These are phyloP conservation scores for Ochropleura leucogaster DNA, from an alignment of 2,888 invertebrate species.

Conservation along the genomic window DNA sequence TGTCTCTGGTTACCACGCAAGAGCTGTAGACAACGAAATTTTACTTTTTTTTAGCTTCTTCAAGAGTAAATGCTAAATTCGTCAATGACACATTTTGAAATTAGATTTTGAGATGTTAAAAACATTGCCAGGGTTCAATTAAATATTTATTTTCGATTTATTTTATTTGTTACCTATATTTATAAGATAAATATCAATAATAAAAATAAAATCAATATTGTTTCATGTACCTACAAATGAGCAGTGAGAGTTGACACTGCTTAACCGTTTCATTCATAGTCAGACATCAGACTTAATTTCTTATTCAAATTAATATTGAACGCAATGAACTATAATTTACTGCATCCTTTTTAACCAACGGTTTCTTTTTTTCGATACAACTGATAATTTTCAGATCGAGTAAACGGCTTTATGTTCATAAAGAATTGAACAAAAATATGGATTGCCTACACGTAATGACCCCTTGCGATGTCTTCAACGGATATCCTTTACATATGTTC, in stretches of 20 bases:
- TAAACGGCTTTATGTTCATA: conserved; percentile 60
- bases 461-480: conserved; percentile 79
- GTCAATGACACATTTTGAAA: conserved; percentile 12
- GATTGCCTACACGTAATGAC: conserved; percentile 82
- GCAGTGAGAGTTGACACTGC: conserved; percentile 8
- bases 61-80: conserved; percentile 17
- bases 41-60: conserved; percentile 10
- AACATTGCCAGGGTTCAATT: background rate
- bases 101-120: conserved; percentile 17
- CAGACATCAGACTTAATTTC: background rate
- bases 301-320: conserved; percentile 18
- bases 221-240: conserved; percentile 10
- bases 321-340: conserved; percentile 52
- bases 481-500: conserved; percentile 86
- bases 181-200: background rate
- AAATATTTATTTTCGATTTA: background rate
- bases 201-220: conserved; percentile 16
- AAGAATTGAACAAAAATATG: conserved; percentile 71
- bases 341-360: conserved; percentile 43
- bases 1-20: conserved; percentile 35
- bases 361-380: conserved; percentile 49
- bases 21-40: conserved; percentile 6
- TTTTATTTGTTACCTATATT: background rate
- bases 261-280: conserved; percentile 7
- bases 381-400: conserved; percentile 64